Evolutionary conservation across 35 echinoderm and acorn worm species (phyloP).

Genomic region (Eucidaris tribuloides): DNA sequence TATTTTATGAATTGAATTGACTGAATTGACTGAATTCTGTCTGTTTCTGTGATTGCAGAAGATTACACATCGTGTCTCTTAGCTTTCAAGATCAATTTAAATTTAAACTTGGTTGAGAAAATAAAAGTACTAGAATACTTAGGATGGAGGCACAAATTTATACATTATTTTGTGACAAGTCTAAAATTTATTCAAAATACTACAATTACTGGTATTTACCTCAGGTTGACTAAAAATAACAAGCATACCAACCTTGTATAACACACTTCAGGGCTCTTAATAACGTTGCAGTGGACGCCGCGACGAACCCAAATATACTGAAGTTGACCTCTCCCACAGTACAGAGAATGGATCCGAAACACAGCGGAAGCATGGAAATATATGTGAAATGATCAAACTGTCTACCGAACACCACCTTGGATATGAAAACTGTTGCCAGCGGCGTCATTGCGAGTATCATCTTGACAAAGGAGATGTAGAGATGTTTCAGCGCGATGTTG

Average conservation of each 20-base stretch:
- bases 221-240: no score
- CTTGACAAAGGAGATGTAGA: slow-evolving; percentile 96
- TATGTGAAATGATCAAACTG: slow-evolving; percentile 47
- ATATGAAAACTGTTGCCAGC: slow-evolving; percentile 69
- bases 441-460: slow-evolving; percentile 94
- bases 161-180: no score
- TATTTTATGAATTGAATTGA: no score
- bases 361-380: slow-evolving; percentile 74
- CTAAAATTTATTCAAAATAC: no score
- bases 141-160: no score
- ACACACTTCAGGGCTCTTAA: slow-evolving; percentile 70
- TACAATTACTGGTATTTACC: no score
- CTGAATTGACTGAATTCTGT: no score
- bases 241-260: slow-evolving; percentile 80
- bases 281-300: slow-evolving; percentile 60
- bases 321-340: slow-evolving; percentile 93
- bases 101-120: no score
- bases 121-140: no score
- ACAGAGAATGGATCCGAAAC: slow-evolving; percentile 69
- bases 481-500: slow-evolving; percentile 80
- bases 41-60: no score
- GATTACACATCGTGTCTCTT: no score
- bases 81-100: no score
- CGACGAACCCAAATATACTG: slow-evolving; percentile 77
- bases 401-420: slow-evolving; percentile 44